phyloP scores from a whole-genome alignment of 2,888 invertebrate species.

The Dynastes grantii region DNA sequence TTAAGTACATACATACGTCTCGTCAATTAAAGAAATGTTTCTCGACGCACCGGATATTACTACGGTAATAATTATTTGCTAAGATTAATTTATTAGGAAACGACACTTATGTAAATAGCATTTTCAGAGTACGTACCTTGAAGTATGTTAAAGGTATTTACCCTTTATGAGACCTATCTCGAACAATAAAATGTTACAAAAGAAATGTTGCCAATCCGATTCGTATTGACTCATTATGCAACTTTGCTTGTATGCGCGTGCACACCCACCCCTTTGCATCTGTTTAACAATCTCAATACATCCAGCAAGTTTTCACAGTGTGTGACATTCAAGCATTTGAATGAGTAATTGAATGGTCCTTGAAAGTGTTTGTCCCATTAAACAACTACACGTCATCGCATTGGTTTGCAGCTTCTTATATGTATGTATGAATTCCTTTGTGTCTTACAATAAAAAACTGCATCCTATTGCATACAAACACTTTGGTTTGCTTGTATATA shows the following conservation, averaged over 20 bases:
- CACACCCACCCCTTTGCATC: constrained; percentile 31
- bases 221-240: constrained; percentile 9
- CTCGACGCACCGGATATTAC: too few relatives aligned
- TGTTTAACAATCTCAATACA: constrained; percentile 26
- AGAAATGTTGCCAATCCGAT: background rate
- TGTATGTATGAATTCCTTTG: constrained; percentile 24
- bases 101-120: too few relatives aligned
- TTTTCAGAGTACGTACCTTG: too few relatives aligned
- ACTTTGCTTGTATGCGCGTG: background rate
- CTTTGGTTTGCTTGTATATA: background rate
- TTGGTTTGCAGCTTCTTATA: constrained; percentile 35
- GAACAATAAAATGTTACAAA: too few relatives aligned
- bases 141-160: too few relatives aligned
- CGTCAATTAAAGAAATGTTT: too few relatives aligned
- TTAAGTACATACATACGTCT: too few relatives aligned
- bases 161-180: too few relatives aligned
- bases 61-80: too few relatives aligned
- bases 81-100: too few relatives aligned
- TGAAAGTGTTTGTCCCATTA: constrained; percentile 42
- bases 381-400: constrained; percentile 35
- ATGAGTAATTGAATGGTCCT: constrained; percentile 44
- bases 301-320: constrained; percentile 1
- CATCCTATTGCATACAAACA: constrained; percentile 27
- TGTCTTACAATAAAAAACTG: constrained; percentile 18
- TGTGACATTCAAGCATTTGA: constrained; percentile 22